A percentile compares a stretch with the other conserved stretches of the same genome.
Evolutionary conservation across 2,113 vertebrate species (phyloP).

Genomic region (Pogonocichla stellata): DNA sequence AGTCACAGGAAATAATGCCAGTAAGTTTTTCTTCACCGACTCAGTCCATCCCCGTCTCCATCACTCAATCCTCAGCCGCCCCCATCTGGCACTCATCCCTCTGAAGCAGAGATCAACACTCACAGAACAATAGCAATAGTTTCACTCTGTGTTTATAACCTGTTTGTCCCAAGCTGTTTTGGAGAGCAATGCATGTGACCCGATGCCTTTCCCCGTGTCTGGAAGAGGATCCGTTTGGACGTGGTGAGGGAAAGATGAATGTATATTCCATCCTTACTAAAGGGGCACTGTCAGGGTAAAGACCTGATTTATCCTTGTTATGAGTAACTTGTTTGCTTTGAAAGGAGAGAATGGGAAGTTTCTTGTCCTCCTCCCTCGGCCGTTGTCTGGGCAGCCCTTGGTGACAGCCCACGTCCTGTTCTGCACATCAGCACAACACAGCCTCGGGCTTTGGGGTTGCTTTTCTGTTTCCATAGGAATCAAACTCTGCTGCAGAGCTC

Average conservation of each 20-base stretch:
- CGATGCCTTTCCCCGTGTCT: neutral
- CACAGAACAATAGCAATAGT: conserved; percentile 80
- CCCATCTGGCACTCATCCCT: conserved; percentile 58
- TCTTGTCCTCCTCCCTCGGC: neutral
- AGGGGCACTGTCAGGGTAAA: conserved; percentile 40
- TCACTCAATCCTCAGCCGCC: neutral
- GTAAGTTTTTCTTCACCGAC: neutral
- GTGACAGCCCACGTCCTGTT: neutral
- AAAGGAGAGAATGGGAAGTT: neutral
- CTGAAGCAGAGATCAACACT: conserved; percentile 29
- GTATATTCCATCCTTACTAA: neutral
- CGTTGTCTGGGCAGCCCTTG: neutral
- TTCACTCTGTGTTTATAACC: conserved; percentile 46
- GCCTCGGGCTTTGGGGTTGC: neutral
- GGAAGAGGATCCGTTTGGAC: neutral
- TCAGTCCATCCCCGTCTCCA: neutral
- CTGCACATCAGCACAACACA: neutral
- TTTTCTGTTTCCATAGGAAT: conserved; percentile 14
- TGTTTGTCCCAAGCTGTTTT: conserved; percentile 26
- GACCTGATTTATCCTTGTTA: neutral
- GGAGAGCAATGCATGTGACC: conserved; percentile 39
- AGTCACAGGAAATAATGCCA: conserved; percentile 1
- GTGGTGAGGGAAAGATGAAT: neutral
- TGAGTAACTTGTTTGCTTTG: neutral
- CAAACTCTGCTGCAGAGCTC: neutral